These are phyloP conservation scores for Popillia japonica DNA, from an alignment of 1,140 invertebrate species.

Conservation along the genomic window DNA sequence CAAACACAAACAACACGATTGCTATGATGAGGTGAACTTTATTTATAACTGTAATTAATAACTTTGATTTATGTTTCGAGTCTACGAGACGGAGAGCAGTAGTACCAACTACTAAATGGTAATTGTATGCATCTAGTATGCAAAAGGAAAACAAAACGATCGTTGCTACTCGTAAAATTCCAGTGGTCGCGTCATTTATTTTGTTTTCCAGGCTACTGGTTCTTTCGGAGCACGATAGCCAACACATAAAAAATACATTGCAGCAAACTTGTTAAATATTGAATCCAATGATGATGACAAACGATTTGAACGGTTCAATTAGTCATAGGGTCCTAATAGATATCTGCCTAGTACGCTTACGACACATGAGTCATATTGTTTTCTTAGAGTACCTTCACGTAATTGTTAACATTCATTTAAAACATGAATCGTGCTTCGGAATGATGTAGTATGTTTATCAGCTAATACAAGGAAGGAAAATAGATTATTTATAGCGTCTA, in stretches of 20 bases:
- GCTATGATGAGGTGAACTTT: slow-evolving; percentile 28
- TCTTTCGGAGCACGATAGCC: neutral
- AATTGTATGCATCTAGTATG: neutral
- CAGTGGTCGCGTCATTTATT: neutral
- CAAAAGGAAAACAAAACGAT: neutral
- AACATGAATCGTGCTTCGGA: too few species aligned
- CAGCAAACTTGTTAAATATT: neutral
- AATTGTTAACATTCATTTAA: too few species aligned
- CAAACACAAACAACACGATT: slow-evolving; percentile 21
- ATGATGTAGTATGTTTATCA: too few species aligned
- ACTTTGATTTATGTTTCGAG: slow-evolving; percentile 16
- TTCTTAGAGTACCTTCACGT: neutral
- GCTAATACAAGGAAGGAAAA: too few species aligned
- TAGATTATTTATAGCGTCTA: too few species aligned
- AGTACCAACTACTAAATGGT: slow-evolving; percentile 9
- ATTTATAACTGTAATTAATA: slow-evolving; percentile 26
- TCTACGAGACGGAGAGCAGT: neutral
- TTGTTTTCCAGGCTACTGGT: neutral
- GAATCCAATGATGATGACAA: neutral
- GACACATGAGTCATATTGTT: neutral
- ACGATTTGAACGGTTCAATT: neutral
- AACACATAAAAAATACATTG: neutral
- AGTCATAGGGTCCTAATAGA: neutral
- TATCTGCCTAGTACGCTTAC: too few species aligned
- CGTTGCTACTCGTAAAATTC: neutral